Percentiles rank a stretch among this genome's conserved stretches.
These are phyloP conservation scores for Aplidium turbinatum DNA, from an alignment of 23 tunicate genomes.

Conservation along the genomic window DNA sequence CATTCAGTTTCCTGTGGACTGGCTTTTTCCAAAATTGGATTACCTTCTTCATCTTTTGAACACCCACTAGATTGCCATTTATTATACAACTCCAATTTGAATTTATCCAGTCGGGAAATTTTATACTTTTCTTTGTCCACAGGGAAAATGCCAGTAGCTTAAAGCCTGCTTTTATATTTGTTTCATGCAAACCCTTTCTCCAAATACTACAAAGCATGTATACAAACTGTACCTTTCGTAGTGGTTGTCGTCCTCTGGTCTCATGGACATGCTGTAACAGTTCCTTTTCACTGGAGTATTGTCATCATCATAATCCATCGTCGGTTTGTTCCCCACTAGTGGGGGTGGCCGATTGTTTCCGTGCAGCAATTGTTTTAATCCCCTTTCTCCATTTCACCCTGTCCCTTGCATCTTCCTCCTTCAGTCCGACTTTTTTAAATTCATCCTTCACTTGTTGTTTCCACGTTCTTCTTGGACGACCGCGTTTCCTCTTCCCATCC, in stretches of 20 bases:
- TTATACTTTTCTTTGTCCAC: constrained; percentile 1
- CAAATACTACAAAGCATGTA: constrained; percentile 15
- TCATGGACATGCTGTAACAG: constrained; percentile 10
- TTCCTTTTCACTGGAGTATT: not conserved
- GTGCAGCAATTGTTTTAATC: too few relatives aligned
- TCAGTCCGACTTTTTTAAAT: too few relatives aligned
- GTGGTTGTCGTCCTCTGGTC: constrained; percentile 19
- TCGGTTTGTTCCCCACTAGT: too few relatives aligned
- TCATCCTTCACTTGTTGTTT: too few relatives aligned
- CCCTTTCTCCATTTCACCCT: too few relatives aligned
- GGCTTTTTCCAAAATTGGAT: not conserved
- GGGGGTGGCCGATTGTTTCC: too few relatives aligned
- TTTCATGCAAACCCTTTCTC: constrained; percentile 15
- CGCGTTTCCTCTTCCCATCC: too few relatives aligned
- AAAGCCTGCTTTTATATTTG: not conserved
- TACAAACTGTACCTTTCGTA: constrained; percentile 35
- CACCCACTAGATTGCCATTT: not conserved
- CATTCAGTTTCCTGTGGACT: too few relatives aligned
- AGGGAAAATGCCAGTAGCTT: not conserved
- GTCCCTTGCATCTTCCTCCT: too few relatives aligned
- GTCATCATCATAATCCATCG: too few relatives aligned
- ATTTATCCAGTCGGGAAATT: not conserved
- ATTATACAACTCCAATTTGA: too few relatives aligned
- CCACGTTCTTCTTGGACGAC: too few relatives aligned
- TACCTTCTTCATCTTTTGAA: not conserved